phyloP scores from a whole-genome alignment of 2,888 invertebrate genomes.

The Mamestra brassicae region DNA sequence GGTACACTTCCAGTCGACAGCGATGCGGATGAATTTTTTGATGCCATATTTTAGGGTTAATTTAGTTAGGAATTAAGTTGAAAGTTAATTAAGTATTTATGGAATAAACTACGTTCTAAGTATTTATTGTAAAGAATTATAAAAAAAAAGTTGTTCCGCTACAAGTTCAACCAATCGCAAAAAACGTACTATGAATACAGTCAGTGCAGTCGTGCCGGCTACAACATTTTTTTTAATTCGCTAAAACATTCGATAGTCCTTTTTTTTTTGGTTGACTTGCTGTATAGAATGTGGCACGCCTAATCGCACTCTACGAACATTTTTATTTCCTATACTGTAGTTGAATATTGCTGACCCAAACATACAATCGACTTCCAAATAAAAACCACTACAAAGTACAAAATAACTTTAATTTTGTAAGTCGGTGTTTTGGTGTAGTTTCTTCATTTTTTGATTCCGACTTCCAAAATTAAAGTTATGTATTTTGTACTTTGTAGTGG shows the following conservation, averaged over 20 bases:
- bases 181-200: constrained; percentile 19
- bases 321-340: constrained; percentile 26
- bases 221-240: constrained; percentile 40
- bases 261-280: constrained; percentile 43
- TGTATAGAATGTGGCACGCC: constrained; percentile 19
- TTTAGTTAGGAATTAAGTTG: too few species aligned
- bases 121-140: too few species aligned
- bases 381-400: too few species aligned
- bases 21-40: too few species aligned
- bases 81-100: too few species aligned
- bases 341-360: constrained; percentile 8
- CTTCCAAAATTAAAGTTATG: too few species aligned
- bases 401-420: too few species aligned
- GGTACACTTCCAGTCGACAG: too few species aligned
- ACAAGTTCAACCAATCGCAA: constrained; percentile 8
- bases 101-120: background rate
- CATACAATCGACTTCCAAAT: background rate
- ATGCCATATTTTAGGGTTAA: too few species aligned
- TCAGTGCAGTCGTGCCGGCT: constrained; percentile 28
- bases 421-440: too few species aligned
- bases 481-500: too few species aligned
- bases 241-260: constrained; percentile 27
- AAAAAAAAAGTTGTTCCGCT: background rate
- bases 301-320: constrained; percentile 10
- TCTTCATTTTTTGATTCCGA: too few species aligned